A percentile compares a stretch with the other conserved stretches of the same genome.
phyloP scores from a whole-genome alignment of 2,113 vertebrate species.

The Noturus placidus region DNA sequence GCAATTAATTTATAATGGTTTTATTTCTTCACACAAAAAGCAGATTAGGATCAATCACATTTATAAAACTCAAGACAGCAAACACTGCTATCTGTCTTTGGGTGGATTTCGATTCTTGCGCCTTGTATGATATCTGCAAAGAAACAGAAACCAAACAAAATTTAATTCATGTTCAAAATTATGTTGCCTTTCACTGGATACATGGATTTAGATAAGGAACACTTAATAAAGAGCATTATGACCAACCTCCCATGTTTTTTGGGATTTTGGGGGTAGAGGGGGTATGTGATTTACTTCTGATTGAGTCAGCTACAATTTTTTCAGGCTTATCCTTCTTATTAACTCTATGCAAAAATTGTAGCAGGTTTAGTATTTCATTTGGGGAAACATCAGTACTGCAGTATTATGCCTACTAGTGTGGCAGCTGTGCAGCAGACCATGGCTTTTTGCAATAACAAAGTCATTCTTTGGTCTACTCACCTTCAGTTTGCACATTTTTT shows the following conservation, averaged over 20 bases:
- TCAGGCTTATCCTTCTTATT: too few species aligned
- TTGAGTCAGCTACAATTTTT: too few species aligned
- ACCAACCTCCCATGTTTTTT: not conserved
- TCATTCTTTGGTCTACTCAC: not conserved
- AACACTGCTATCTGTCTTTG: conserved; percentile 56
- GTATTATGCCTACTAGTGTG: not conserved
- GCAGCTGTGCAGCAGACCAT: not conserved
- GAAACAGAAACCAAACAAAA: conserved; percentile 40
- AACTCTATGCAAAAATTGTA: too few species aligned
- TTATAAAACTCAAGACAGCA: not conserved
- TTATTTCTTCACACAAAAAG: not conserved
- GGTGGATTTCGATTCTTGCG: conserved; percentile 58
- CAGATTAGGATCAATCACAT: not conserved
- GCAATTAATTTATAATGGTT: not conserved
- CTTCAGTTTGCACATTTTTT: not conserved
- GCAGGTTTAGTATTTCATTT: not conserved
- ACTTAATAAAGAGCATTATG: not conserved
- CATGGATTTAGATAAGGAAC: not conserved
- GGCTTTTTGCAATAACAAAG: not conserved
- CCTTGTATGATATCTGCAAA: conserved; percentile 62
- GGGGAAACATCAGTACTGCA: not conserved
- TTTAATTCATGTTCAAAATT: not conserved
- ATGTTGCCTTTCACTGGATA: not conserved
- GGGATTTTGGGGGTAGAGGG: too few species aligned
- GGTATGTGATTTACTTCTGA: too few species aligned